These are phyloP conservation scores for Lepus europaeus DNA, from an alignment of 2,113 vertebrate genomes.

Conservation along the genomic window DNA sequence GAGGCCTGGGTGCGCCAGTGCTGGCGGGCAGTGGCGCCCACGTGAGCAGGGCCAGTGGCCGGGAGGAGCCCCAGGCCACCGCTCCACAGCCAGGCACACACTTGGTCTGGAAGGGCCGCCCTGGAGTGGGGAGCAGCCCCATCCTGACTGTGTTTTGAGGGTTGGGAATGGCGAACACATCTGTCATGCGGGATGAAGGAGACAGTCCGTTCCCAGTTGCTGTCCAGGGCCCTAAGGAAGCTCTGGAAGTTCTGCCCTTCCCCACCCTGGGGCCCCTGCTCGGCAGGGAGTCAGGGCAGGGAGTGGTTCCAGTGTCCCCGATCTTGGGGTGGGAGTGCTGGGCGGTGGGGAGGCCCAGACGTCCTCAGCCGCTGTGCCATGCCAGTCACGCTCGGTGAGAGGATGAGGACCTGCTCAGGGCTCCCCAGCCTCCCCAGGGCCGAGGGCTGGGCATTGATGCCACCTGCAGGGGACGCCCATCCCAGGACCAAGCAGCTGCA, in stretches of 20 bases:
- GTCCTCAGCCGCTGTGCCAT: too few relatives aligned
- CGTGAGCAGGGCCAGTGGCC: not conserved
- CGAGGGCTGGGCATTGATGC: too few relatives aligned
- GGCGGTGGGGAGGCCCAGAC: too few relatives aligned
- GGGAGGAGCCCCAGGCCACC: not conserved
- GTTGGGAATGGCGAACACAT: not conserved
- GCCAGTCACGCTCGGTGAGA: too few relatives aligned
- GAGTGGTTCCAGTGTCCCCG: too few relatives aligned
- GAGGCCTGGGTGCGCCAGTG: not conserved
- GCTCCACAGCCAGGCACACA: fast-evolving
- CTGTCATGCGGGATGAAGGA: not conserved
- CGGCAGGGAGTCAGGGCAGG: too few relatives aligned
- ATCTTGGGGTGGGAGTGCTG: too few relatives aligned
- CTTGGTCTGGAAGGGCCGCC: not conserved
- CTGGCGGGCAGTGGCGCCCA: not conserved
- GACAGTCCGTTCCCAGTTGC: not conserved
- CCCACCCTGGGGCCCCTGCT: too few relatives aligned
- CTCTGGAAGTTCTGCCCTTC: not conserved
- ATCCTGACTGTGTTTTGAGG: not conserved
- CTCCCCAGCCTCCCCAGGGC: too few relatives aligned
- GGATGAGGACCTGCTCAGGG: too few relatives aligned
- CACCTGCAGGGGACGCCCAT: too few relatives aligned
- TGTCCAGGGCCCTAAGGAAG: not conserved
- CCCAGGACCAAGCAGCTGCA: too few relatives aligned
- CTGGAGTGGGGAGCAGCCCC: not conserved